A percentile compares a stretch with the other conserved stretches of the same genome.
Evolutionary conservation across 2,113 vertebrate species (phyloP).

Genomic region (Brevimyrus niger): DNA sequence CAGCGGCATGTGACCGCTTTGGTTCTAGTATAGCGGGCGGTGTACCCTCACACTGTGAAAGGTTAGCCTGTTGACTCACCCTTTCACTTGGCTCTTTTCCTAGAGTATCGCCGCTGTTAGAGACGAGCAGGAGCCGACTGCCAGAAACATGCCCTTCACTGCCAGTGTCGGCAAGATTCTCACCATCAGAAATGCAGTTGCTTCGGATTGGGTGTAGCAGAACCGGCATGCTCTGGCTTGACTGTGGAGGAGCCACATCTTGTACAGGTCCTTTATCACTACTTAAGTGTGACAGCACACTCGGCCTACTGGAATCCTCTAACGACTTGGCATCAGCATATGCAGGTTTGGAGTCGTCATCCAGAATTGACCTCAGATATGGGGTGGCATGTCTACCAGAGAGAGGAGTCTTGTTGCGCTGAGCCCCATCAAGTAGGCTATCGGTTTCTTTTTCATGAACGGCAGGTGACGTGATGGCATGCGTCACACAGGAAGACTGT

Average conservation of each 20-base stretch:
- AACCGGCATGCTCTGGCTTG: constrained; percentile 44
- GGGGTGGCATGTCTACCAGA: constrained; percentile 62
- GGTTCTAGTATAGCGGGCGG: constrained; percentile 33
- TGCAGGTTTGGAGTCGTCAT: constrained; percentile 74
- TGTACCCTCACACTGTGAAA: constrained; percentile 42
- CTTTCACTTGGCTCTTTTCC: constrained; percentile 37
- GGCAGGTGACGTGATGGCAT: constrained; percentile 81
- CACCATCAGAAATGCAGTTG: constrained; percentile 55
- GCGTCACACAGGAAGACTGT: constrained; percentile 73
- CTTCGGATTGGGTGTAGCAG: constrained; percentile 30
- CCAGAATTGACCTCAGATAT: constrained; percentile 74
- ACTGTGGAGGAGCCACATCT: constrained; percentile 53
- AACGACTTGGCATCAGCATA: constrained; percentile 61
- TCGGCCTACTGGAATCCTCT: constrained; percentile 63
- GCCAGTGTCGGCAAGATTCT: constrained; percentile 37
- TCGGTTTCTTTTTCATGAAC: constrained; percentile 72
- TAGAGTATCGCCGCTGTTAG: constrained; percentile 49
- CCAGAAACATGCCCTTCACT: constrained; percentile 51
- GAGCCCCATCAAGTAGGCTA: constrained; percentile 64
- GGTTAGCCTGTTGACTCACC: constrained; percentile 31
- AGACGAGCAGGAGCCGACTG: constrained; percentile 44
- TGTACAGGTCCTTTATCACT: constrained; percentile 56
- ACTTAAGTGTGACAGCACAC: constrained; percentile 49
- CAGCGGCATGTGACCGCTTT: constrained; percentile 29
- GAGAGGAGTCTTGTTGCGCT: constrained; percentile 58